Conservation (phyloP, 1,140 invertebrate genomes). For the Drosophila trapezifrons region DNA sequence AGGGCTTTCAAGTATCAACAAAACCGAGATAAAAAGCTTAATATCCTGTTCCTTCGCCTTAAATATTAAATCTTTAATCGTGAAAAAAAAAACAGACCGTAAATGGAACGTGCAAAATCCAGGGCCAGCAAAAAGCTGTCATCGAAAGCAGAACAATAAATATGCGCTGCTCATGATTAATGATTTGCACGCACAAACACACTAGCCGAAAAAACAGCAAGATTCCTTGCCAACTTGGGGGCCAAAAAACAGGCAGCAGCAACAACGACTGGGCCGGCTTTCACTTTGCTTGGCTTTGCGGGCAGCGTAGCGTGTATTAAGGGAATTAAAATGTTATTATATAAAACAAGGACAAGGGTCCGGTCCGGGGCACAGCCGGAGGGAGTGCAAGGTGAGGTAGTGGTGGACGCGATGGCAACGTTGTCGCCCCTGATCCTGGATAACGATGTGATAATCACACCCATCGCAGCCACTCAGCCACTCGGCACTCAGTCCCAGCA, state of each 20-base stretch:
- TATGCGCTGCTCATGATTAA: conserved; percentile 79
- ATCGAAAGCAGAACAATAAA: conserved; percentile 73
- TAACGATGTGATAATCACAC: conserved; percentile 81
- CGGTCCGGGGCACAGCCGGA: background rate
- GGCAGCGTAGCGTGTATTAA: conserved; percentile 80
- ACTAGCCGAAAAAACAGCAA: conserved; percentile 36
- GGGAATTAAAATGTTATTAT: conserved; percentile 83
- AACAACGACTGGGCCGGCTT: conserved; percentile 40
- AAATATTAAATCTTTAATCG: conserved; percentile 33
- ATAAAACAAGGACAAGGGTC: conserved; percentile 62
- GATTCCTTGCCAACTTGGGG: conserved; percentile 44
- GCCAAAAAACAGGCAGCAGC: conserved; percentile 53
- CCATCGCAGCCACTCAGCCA: conserved; percentile 47
- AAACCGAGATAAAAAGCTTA: background rate
- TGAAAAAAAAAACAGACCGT: conserved; percentile 24
- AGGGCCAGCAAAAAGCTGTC: conserved; percentile 73
- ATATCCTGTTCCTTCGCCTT: background rate
- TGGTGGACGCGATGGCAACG: conserved; percentile 27
- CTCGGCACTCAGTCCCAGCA: conserved; percentile 21
- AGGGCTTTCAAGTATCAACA: background rate
- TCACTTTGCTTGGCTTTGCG: conserved; percentile 72
- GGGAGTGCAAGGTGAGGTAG: background rate
- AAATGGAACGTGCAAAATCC: conserved; percentile 55
- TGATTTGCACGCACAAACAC: conserved; percentile 68
- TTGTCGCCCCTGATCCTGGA: conserved; percentile 73